Base-by-base conservation (phyloP, 2,113 vertebrate genomes). In the Bubo scandiacus region DNA sequence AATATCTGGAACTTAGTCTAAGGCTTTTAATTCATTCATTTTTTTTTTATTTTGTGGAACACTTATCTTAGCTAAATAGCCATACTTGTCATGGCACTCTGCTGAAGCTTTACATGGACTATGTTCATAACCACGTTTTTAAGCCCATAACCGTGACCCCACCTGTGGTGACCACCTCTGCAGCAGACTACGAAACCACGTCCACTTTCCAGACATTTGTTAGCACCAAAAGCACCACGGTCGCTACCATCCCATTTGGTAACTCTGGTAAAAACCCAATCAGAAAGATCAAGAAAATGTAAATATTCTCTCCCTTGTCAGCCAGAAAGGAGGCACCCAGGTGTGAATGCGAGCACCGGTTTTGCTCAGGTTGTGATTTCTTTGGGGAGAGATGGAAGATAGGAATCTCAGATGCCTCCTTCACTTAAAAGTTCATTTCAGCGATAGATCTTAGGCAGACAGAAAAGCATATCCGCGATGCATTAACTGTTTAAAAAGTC, bases 11-110 rank as follows among this genome's bases (percentile, higher is more conserved):
- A 22, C 87, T 42, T 4, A 12, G 66, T 47, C 70, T 90, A 5
- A 72, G 84, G 58, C 51, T 86, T 61, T 75, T 57, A 85, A 66
- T 95, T 93, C 90, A 88, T 85, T 96, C 93, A 65, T 52, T 92
- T 45, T 45, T 43, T 95, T 95, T 91, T 72, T 29, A 51, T 86
- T 88, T 55, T 15, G n/a, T 72, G 74, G 85, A 88, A 58, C 38
- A 42, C 55, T 81, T 62, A 42, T 58, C 73, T 85, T 22, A 72
- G 65, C 62, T 58, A 23, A 51, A 45, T 18, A 12, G 14, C 38
- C 45, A 4, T 15, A 15, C 54, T 42, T 5, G 0, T 40, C 58
- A 59, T 12, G 47, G 7, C 2, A 7, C 49, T 62, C 38, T 1
- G 27, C 25, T 13, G 40, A 1, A 43, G 66, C 58, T 84, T n/a